Percentiles rank a stretch among this genome's conserved stretches.
phyloP scores from a whole-genome alignment of 2,797 vertebrate species.

The Gymnothorax javanicus region DNA sequence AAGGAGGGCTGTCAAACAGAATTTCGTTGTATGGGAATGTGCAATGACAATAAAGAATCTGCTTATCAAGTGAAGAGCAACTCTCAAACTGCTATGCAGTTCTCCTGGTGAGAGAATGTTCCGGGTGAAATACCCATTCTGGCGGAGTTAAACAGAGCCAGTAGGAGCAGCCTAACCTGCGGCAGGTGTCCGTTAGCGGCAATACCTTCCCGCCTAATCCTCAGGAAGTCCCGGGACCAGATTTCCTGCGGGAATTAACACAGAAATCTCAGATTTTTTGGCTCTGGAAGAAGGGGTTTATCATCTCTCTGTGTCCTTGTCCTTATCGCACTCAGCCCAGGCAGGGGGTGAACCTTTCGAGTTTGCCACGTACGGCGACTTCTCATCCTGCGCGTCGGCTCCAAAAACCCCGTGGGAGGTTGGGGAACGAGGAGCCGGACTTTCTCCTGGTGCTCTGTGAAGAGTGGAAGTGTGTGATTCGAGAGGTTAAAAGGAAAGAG shows the following conservation, averaged over 20 bases:
- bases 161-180: background rate
- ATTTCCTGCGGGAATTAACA: background rate
- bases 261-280: background rate
- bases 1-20: too few relatives aligned
- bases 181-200: background rate
- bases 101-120: background rate
- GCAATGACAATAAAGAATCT: too few relatives aligned
- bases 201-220: background rate
- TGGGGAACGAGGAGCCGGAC: background rate
- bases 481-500: slow-evolving; percentile 50
- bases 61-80: background rate
- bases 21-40: too few relatives aligned
- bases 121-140: background rate
- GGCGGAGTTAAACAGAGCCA: background rate
- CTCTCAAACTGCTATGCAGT: background rate
- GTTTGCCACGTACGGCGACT: background rate
- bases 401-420: background rate
- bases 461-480: slow-evolving; percentile 64
- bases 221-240: background rate
- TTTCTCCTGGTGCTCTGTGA: background rate
- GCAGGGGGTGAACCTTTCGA: background rate
- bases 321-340: background rate
- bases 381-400: background rate
- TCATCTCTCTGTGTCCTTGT: background rate
- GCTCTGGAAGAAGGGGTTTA: too few relatives aligned